A percentile compares a stretch with the other conserved stretches of the same genome.
Evolutionary conservation across 2,113 vertebrate species (phyloP).

Genomic region (Dendrocopos noguchii): DNA sequence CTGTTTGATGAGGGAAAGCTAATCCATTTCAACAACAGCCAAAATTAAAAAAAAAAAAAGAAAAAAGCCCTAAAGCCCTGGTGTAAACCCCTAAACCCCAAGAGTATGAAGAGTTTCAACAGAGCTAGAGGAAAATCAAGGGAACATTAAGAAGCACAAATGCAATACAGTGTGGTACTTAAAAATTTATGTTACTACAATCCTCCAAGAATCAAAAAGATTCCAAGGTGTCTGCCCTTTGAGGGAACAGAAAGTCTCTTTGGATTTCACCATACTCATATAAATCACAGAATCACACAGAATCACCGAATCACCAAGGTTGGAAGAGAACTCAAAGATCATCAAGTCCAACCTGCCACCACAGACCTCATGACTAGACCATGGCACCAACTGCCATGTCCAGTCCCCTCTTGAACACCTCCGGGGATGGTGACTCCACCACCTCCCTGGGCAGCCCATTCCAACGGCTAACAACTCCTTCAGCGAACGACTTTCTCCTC

Average conservation of each 20-base stretch:
- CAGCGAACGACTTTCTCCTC: too few relatives aligned
- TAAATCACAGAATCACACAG: background rate
- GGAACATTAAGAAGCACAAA: background rate
- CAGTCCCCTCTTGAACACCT: too few relatives aligned
- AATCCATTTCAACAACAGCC: constrained; percentile 3
- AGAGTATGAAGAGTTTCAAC: background rate
- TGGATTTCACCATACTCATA: background rate
- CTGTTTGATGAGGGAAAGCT: background rate
- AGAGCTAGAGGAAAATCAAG: background rate
- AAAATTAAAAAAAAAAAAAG: background rate
- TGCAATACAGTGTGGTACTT: background rate
- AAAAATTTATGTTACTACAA: background rate
- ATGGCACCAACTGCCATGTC: too few relatives aligned
- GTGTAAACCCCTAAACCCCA: background rate
- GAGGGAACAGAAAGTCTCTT: background rate
- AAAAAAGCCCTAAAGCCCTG: too few relatives aligned
- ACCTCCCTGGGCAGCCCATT: too few relatives aligned
- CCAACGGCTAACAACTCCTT: too few relatives aligned
- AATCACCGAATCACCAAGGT: too few relatives aligned
- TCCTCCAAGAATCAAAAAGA: background rate
- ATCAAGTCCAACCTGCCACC: too few relatives aligned
- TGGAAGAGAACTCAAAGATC: too few relatives aligned
- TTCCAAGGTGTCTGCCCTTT: background rate
- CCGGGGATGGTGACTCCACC: too few relatives aligned
- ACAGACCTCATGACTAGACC: too few relatives aligned